Percentiles rank a stretch among this genome's conserved stretches.
phyloP scores from a whole-genome alignment of 2,113 vertebrate species.

The Osmerus eperlanus region DNA sequence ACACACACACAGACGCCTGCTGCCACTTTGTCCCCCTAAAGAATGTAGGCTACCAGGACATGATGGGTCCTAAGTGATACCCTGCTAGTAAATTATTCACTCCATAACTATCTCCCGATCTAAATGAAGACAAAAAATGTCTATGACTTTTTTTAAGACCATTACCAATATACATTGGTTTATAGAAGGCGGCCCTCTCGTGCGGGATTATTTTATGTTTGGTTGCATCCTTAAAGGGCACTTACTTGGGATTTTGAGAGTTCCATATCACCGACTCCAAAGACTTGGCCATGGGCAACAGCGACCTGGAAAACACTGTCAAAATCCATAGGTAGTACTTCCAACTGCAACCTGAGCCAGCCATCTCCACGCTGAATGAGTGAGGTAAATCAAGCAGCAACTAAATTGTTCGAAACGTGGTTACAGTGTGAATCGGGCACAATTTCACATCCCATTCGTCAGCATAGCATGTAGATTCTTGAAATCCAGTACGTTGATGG shows the following conservation, averaged over 20 bases:
- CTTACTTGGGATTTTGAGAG: slow-evolving; percentile 1
- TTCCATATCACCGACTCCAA: slow-evolving; percentile 8
- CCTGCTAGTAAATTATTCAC: no score
- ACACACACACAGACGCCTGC: no score
- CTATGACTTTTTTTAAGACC: no score
- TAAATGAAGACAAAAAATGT: no score
- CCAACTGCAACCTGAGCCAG: slow-evolving; percentile 1
- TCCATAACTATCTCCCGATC: no score
- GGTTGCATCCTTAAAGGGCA: no score
- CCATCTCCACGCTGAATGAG: slow-evolving; percentile 4
- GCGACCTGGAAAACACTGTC: slow-evolving; percentile 2
- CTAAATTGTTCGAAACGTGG: slow-evolving; percentile 24
- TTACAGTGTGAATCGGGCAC: slow-evolving; percentile 17
- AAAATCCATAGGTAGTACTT: slow-evolving; percentile 10
- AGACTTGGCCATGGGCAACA: not conserved
- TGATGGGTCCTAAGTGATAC: no score
- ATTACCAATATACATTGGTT: no score
- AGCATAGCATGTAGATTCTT: slow-evolving; percentile 13
- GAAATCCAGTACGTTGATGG: not conserved
- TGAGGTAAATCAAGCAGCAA: not conserved
- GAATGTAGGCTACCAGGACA: no score
- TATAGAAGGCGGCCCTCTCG: no score
- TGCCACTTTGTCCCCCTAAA: no score
- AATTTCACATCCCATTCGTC: slow-evolving; percentile 26
- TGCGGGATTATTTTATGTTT: no score